Evolutionary conservation across 2,113 vertebrate genomes (phyloP).

Genomic region (Oriolus oriolus): DNA sequence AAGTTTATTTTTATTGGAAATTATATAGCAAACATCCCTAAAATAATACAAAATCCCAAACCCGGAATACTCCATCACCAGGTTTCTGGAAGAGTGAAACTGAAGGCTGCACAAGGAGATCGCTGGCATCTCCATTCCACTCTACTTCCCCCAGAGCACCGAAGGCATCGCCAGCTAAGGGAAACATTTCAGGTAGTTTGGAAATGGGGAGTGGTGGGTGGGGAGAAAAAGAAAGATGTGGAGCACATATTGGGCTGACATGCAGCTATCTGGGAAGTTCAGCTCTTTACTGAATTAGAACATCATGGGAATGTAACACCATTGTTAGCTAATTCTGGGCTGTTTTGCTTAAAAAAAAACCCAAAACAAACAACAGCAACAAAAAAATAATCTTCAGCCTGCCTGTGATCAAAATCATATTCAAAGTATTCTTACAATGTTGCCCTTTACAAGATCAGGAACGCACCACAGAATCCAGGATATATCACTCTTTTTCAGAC

Average conservation of each 20-base stretch:
- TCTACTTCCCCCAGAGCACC: not conserved
- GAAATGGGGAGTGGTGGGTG: not conserved
- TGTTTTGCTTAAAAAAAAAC: not conserved
- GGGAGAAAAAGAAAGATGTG: not conserved
- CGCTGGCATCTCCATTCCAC: not conserved
- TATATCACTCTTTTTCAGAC: not conserved
- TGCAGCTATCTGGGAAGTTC: not conserved
- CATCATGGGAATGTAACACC: not conserved
- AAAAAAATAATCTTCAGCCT: not conserved
- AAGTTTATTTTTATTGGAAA: conserved; percentile 31
- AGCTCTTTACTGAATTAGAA: not conserved
- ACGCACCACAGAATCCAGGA: not conserved
- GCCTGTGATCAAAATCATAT: not conserved
- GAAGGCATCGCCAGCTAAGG: not conserved
- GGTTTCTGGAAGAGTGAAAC: not conserved
- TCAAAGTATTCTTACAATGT: not conserved
- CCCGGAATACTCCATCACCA: not conserved
- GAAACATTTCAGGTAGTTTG: not conserved
- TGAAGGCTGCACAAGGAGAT: not conserved
- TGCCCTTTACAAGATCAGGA: not conserved
- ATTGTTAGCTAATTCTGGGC: not conserved
- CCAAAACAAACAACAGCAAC: not conserved
- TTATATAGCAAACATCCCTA: conserved; percentile 9
- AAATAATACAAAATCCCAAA: not conserved
- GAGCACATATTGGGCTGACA: not conserved